Base-by-base conservation (phyloP, 1,140 invertebrate genomes). In the Choristoneura fumiferana region DNA sequence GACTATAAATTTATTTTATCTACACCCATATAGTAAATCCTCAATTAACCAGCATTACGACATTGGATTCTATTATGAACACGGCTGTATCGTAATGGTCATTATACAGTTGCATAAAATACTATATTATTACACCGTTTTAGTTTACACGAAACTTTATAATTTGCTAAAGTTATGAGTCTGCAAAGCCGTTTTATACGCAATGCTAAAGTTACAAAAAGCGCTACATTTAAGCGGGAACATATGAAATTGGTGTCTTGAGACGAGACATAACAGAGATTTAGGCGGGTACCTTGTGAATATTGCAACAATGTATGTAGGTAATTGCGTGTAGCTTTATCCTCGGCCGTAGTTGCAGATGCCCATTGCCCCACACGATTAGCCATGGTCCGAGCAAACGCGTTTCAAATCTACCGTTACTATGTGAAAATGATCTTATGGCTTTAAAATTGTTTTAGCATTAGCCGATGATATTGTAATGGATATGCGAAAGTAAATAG, bases 311-410 rank as follows among this genome's bases (percentile, higher is more conserved):
- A 49, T 9, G 13, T 38, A 38, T 15, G 43, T 49, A 49, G 17
- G 29, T 49, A 22, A 49, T 49, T 49, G 43, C 43, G 12, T 49
- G 43, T 49, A 22, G 43, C 4, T 49, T 49, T 49, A 49, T 49
- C 22, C 43, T 49, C 43, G n/a, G n/a, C 15, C 22, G 22, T 29
- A 3, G 40, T 22, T 45, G 43, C 43, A 22, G 22, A 22, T 12
- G 18, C 18, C 43, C 43, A 49, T 49, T 49, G 12, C n/a, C 12
- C 43, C 43, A 49, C n/a, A 17, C 43, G n/a, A 49, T 49, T 49
- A 18, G 22, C 10, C 43, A 49, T 17, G 43, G 43, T 49, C 22
- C 2, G 6, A 29, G 18, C 43, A 49, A 29, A 49, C 43, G 43
- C 40, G 40, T 45, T 22, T 49, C 43, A 29, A 49, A 49, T 49